Evolutionary conservation across 2,888 invertebrate genomes (phyloP), one percentile per base, ranked within the genome.

Genomic region (Craniophora ligustri): DNA sequence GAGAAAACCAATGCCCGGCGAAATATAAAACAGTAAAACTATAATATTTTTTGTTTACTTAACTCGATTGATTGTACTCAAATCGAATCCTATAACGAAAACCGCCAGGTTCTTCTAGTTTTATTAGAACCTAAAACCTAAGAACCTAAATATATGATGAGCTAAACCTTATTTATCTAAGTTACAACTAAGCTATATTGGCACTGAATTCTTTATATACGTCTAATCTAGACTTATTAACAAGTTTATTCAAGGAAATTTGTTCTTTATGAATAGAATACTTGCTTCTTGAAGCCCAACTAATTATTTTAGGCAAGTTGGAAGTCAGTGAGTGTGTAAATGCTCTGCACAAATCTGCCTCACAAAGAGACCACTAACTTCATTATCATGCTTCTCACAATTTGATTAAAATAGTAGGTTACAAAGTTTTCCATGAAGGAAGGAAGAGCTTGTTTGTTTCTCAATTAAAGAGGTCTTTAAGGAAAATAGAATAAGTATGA

Each of bases 341-440:
- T 23, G 46, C 34, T 58, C 36, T 15, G 32, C 30, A 50, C 45
- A 61, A 66, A 64, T 51, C 42, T 54, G 39, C 7, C 34, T 55
- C 40, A 45, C 70, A 64, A 70, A 73, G 63, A 72, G 56, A 59
- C 56, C 67, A 19, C 64, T 53, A 73, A 63, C 56, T 67, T 57
- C 30, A 63, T 66, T 66, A 72, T 36, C 44, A 54, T 46, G 48
- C 38, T 62, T 47, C 56, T 41, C 36, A 49, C 26, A 57, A 72
- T 62, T 72, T 66, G 65, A 72, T 71, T 71, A 60, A 62, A 72
- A 55, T 62, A 55, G 45, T 54, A 50, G 35, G 39, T 19, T 0
- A 49, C 57, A 39, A 69, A 71, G 49, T 62, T 55, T 42, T 42
- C 51, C 48, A 6, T 45, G 49, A 42, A 19, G 31, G 5, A 35